phyloP scores from a whole-genome alignment of 2,888 invertebrate species.

The Poecilus cupreus region DNA sequence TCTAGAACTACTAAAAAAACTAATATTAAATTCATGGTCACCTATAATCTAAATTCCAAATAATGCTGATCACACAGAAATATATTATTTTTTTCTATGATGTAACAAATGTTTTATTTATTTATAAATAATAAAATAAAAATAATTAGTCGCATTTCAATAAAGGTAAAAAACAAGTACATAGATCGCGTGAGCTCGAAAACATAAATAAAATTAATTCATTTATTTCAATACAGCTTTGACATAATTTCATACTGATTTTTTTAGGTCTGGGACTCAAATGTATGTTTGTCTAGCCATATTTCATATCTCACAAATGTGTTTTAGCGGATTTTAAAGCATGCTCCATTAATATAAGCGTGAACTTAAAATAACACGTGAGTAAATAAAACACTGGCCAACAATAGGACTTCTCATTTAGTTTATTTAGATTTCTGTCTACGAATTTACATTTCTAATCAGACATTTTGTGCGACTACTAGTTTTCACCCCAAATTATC shows the following conservation, averaged over 20 bases:
- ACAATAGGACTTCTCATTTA: conserved; percentile 15
- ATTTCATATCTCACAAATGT: not conserved
- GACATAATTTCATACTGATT: not conserved
- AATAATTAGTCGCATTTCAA: not conserved
- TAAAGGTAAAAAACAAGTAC: not conserved
- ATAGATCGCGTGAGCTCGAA: not conserved
- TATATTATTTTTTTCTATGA: not conserved
- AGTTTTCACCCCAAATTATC: not conserved
- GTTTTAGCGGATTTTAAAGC: conserved; percentile 13
- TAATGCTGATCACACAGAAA: not conserved
- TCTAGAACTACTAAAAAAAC: conserved; percentile 31
- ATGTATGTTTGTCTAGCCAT: not conserved
- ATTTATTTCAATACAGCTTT: conserved; percentile 24
- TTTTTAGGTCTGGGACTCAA: not conserved
- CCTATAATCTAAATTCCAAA: conserved; percentile 3
- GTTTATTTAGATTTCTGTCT: conserved; percentile 7
- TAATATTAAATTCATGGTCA: conserved; percentile 30
- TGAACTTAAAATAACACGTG: conserved; percentile 44
- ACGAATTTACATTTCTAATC: not conserved
- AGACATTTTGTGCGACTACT: not conserved
- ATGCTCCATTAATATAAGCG: conserved; percentile 26
- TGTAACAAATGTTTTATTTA: not conserved
- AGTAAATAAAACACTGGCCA: conserved; percentile 32
- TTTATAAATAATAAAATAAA: not conserved
- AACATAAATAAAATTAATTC: conserved; percentile 13